phyloP scores from a whole-genome alignment of 2,797 vertebrate species.

The Sebastes iracundus region DNA sequence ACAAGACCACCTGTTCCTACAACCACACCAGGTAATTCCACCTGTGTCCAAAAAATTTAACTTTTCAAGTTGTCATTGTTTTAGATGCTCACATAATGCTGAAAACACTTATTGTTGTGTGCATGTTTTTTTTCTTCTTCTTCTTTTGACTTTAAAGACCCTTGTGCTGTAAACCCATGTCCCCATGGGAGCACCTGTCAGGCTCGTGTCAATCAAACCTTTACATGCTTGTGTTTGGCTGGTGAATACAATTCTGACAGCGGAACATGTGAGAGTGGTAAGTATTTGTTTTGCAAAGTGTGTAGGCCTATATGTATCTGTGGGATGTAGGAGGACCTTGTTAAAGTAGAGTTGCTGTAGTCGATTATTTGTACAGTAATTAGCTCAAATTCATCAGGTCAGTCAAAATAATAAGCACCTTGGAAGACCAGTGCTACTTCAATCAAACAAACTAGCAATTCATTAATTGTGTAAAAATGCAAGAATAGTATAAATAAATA shows the following conservation, averaged over 20 bases:
- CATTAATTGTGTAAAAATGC: too few species aligned
- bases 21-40: slow-evolving; percentile 2
- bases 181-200: slow-evolving; percentile 41
- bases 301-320: not conserved
- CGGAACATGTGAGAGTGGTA: not conserved
- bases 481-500: too few species aligned
- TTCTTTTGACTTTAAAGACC: slow-evolving; percentile 25
- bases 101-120: not conserved
- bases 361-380: not conserved
- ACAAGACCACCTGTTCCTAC: not conserved
- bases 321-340: not conserved
- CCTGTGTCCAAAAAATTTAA: not conserved
- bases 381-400: not conserved
- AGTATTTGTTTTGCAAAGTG: slow-evolving; percentile 10
- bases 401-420: not conserved
- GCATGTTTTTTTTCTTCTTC: not conserved
- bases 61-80: not conserved
- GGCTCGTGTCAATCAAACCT: accelerated
- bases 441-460: not conserved
- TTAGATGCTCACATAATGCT: not conserved
- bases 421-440: not conserved
- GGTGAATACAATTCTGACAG: not conserved
- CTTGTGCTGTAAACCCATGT: slow-evolving; percentile 40
- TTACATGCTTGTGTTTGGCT: slow-evolving; percentile 48
- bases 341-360: not conserved